Evolutionary conservation across 2,888 invertebrate genomes (phyloP), one percentile per base, ranked within the genome.

Genomic region (Altica lythri): DNA sequence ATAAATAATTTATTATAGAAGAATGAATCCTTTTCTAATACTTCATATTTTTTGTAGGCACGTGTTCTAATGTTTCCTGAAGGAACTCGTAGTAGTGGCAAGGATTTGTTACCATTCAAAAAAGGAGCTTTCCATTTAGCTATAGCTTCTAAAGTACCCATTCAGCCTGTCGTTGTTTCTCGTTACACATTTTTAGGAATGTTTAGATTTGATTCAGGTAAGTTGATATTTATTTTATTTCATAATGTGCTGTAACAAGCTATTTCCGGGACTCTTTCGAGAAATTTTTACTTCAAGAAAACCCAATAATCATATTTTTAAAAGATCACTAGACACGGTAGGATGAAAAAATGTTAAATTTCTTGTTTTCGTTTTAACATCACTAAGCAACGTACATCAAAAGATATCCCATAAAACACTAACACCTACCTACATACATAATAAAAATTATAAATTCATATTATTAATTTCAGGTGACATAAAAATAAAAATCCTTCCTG

Each of bases 121-220:
- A 97, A 96, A 74, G 96, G 96, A 5, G 95, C 94, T 2, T 97
- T 98, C 79, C 93, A 95, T 76, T 86, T 96, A 60, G 96, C 97
- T 0, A 79, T 95, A 59, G 84, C 86, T 61, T 88, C 90, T 3
- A 85, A 85, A 70, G 86, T 91, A 55, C 92, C 94, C 2, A 87
- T 96, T 57, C 89, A 94, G 69, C 95, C 96, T 0, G 86, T 95
- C 1, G 91, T 94, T 16, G 86, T 93, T 53, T 93, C 92, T 4
- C 83, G 87, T 69, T 95, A 94, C 75, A 83, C 86, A 63, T 89
- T 88, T 72, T 76, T 90, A 47, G 86, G 71, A 17, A 66, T 69
- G 22, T 57, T 67, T 18, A 63, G 79, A 59, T 90, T 91, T 71
- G 83, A 84, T 55, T 80, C 82, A 72, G 88, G 88, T 86, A 72